These are phyloP conservation scores for Prionace glauca DNA, from an alignment of 2,797 vertebrate genomes.

Conservation along the genomic window DNA sequence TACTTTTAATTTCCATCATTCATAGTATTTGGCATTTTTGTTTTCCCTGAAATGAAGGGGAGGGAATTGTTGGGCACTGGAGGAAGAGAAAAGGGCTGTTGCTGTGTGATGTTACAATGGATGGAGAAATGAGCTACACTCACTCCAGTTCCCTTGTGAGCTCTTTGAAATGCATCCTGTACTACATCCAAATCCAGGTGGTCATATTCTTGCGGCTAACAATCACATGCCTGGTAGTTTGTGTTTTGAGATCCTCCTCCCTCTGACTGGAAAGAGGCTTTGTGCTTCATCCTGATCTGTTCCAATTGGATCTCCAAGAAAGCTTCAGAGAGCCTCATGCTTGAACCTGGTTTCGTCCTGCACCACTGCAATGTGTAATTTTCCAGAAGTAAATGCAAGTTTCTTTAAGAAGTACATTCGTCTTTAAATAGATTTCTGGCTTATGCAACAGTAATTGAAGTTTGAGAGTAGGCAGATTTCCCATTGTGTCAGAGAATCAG, in stretches of 20 bases:
- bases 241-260: neutral
- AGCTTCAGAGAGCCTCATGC: neutral
- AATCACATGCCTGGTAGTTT: neutral
- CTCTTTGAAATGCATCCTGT: neutral
- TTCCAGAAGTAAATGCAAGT: neutral
- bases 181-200: neutral
- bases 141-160: neutral
- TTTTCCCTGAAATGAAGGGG: neutral
- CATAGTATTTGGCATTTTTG: too few relatives aligned
- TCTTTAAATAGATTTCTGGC: neutral
- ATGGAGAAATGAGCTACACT: neutral
- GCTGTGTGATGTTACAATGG: neutral
- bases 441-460: neutral
- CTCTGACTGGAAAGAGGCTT: neutral
- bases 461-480: neutral
- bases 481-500: neutral
- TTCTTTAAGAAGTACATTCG: neutral
- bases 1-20: too few relatives aligned
- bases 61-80: neutral
- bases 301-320: neutral
- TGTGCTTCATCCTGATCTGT: neutral
- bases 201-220: neutral
- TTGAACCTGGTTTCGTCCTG: neutral
- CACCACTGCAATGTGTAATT: neutral
- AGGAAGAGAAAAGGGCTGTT: neutral